A percentile compares a stretch with the other conserved stretches of the same genome.
phyloP scores from a whole-genome alignment of 2,888 invertebrate genomes.

The Brachynemurus nebulosus region DNA sequence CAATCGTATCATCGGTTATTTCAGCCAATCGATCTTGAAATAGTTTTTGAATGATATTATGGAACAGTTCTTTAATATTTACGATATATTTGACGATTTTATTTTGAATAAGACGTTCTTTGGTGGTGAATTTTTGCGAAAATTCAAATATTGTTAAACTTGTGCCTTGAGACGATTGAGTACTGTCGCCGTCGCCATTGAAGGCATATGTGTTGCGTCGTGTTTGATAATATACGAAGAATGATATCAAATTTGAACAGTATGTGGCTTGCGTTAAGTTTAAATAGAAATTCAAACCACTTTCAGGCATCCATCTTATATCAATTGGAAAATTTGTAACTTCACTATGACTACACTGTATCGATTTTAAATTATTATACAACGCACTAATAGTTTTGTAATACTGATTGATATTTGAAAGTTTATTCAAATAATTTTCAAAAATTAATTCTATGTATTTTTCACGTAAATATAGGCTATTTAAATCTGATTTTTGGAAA shows the following conservation, averaged over 20 bases:
- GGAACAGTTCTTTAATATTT: not conserved
- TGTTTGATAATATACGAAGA: slow-evolving; percentile 33
- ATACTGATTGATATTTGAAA: too few relatives aligned
- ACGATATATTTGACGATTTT: not conserved
- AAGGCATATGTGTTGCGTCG: not conserved
- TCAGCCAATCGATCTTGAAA: not conserved
- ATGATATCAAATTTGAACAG: slow-evolving; percentile 24
- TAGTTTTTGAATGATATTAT: not conserved
- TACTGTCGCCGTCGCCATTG: not conserved
- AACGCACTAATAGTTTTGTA: too few relatives aligned
- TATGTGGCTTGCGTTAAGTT: not conserved
- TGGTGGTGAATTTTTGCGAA: too few relatives aligned
- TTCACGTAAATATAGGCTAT: not conserved
- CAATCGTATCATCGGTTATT: not conserved
- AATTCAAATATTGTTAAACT: too few relatives aligned
- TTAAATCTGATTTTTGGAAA: not conserved
- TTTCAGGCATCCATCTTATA: slow-evolving; percentile 26
- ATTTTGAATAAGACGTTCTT: not conserved
- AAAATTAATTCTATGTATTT: not conserved
- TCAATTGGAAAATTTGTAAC: slow-evolving; percentile 23
- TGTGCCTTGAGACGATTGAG: not conserved
- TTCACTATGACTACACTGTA: not conserved
- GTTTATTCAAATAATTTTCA: too few relatives aligned
- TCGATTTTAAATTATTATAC: too few relatives aligned
- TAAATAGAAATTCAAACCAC: not conserved